phyloP scores from a whole-genome alignment of 2,888 invertebrate genomes.

The Helleia helle region DNA sequence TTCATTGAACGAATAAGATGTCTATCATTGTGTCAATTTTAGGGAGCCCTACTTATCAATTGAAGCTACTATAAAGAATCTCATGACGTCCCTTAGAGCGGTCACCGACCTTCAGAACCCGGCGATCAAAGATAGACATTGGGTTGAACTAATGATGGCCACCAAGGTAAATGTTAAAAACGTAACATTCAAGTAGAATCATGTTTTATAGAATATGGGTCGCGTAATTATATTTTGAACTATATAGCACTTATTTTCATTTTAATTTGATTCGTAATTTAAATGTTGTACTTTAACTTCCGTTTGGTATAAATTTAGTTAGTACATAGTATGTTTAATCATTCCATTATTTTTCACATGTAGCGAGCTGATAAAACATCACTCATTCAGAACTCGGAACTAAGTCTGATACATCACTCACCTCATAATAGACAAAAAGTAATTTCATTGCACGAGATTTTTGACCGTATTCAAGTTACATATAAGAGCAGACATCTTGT shows the following conservation, averaged over 20 bases:
- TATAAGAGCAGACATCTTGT: no score
- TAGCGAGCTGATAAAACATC: slow-evolving; percentile 44
- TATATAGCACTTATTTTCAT: no score
- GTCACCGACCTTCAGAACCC: slow-evolving; percentile 96
- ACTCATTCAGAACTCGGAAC: slow-evolving; percentile 33
- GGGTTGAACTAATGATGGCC: slow-evolving; percentile 94
- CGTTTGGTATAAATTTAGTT: no score
- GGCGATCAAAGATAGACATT: slow-evolving; percentile 93
- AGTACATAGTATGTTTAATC: no score
- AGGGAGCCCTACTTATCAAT: slow-evolving; percentile 87
- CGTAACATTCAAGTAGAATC: no score
- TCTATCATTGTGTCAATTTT: slow-evolving; percentile 9
- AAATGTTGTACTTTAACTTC: no score
- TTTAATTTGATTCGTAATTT: no score
- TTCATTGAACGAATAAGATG: no score
- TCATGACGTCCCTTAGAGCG: slow-evolving; percentile 93
- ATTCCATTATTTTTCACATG: slow-evolving; percentile 33
- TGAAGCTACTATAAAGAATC: slow-evolving; percentile 90
- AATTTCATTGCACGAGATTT: slow-evolving; percentile 35
- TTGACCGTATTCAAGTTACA: no score
- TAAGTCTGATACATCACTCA: not conserved
- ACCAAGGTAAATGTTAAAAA: slow-evolving; percentile 87
- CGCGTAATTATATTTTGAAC: no score
- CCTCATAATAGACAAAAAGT: slow-evolving; percentile 19
- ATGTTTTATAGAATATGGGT: no score